These are phyloP conservation scores for Aplysina aerophoba DNA, from an alignment of 37 sponge, comb jelly and placozoan genomes.

Conservation along the genomic window DNA sequence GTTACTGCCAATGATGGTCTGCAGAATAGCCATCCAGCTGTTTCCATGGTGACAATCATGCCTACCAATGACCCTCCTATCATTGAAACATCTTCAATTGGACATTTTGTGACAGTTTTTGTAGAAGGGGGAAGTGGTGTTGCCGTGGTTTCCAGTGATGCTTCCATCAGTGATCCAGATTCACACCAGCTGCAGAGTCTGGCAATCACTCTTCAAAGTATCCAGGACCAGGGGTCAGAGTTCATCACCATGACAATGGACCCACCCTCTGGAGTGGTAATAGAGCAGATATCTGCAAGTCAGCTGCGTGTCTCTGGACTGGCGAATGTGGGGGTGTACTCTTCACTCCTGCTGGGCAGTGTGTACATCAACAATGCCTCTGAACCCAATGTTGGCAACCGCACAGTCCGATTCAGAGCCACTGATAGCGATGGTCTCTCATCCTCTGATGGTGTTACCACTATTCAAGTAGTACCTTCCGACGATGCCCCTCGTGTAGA, in stretches of 20 bases:
- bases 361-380: conserved; percentile 58
- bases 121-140: conserved; percentile 39
- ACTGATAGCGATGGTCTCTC: conserved; percentile 29
- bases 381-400: conserved; percentile 31
- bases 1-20: conserved; percentile 68
- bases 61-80: conserved; percentile 74
- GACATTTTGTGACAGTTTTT: conserved; percentile 33
- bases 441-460: neutral
- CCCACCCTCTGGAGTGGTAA: neutral
- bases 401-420: conserved; percentile 22
- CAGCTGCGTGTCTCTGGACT: conserved; percentile 36
- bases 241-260: neutral
- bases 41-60: conserved; percentile 27
- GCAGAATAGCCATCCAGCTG: conserved; percentile 42
- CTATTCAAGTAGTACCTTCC: neutral
- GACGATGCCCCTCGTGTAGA: conserved; percentile 51
- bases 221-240: conserved; percentile 15
- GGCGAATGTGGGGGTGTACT: conserved; percentile 13
- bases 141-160: neutral
- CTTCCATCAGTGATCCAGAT: conserved; percentile 54
- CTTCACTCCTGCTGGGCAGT: conserved; percentile 5
- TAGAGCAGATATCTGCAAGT: neutral
- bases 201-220: neutral
- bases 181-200: conserved; percentile 29
- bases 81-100: conserved; percentile 19